A percentile compares a stretch with the other conserved stretches of the same genome.
Evolutionary conservation across 1,140 invertebrate genomes (phyloP).

Genomic region (Drosophila subobscura): DNA sequence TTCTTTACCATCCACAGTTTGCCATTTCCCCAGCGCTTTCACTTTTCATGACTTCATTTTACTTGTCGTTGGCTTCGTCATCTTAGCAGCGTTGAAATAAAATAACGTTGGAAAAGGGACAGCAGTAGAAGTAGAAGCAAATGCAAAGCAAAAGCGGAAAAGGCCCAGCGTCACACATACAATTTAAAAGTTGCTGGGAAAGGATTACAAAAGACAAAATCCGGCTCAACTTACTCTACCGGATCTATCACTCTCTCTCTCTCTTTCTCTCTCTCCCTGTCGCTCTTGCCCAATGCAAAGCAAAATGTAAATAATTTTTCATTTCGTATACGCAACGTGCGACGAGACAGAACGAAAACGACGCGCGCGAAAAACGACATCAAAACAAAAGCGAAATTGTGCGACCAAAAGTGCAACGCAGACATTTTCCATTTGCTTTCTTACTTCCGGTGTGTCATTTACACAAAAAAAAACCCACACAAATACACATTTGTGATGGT

Average conservation of each 20-base stretch:
- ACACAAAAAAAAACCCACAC: too few relatives aligned
- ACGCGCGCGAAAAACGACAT: slow-evolving; percentile 7
- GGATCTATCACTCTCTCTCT: neutral
- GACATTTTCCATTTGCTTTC: too few relatives aligned
- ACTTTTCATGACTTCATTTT: slow-evolving; percentile 61
- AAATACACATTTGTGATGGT: too few relatives aligned
- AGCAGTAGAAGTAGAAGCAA: neutral
- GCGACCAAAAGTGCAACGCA: neutral
- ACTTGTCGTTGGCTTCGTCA: slow-evolving; percentile 20
- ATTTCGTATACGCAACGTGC: slow-evolving; percentile 34
- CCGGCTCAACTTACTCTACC: slow-evolving; percentile 7
- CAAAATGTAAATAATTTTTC: slow-evolving; percentile 53
- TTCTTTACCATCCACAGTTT: slow-evolving; percentile 12
- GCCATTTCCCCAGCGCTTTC: slow-evolving; percentile 33
- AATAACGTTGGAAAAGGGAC: neutral
- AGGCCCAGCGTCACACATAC: slow-evolving; percentile 43
- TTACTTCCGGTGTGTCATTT: too few relatives aligned
- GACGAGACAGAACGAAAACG: neutral
- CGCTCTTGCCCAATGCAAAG: slow-evolving; percentile 20
- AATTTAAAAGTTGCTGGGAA: slow-evolving; percentile 51
- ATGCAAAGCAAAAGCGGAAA: slow-evolving; percentile 7
- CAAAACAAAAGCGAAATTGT: slow-evolving; percentile 26
- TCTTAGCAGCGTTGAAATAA: slow-evolving; percentile 41
- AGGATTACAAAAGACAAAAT: slow-evolving; percentile 53
- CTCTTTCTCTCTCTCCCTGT: neutral